Conservation (phyloP, 2,888 invertebrate genomes). For the Chrysina gloriosa region DNA sequence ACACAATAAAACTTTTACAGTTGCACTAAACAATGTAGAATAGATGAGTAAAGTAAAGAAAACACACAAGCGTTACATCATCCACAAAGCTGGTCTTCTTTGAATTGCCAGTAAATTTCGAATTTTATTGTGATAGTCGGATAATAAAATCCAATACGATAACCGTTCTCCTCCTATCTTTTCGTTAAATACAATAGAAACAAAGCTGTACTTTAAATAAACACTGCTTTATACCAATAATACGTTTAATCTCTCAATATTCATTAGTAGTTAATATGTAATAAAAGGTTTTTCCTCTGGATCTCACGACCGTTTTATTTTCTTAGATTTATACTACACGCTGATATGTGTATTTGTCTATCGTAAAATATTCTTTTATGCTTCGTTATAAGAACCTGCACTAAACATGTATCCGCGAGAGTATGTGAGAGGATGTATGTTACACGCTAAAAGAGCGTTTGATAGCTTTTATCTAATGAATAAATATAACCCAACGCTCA, state of each 20-base stretch:
- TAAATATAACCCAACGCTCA: slow-evolving; percentile 36
- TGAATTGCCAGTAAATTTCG: slow-evolving; percentile 35
- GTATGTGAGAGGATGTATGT: slow-evolving; percentile 5
- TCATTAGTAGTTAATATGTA: slow-evolving; percentile 32
- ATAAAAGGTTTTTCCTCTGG: slow-evolving; percentile 10
- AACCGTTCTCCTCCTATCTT: slow-evolving; percentile 16
- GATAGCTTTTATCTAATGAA: slow-evolving; percentile 35
- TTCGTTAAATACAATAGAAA: slow-evolving; percentile 31
- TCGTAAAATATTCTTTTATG: slow-evolving; percentile 23
- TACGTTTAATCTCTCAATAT: slow-evolving; percentile 24
- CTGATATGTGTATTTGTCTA: neutral
- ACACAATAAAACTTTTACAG: slow-evolving; percentile 37
- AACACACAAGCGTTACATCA: slow-evolving; percentile 36
- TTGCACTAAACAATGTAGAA: slow-evolving; percentile 32
- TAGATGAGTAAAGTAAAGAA: slow-evolving; percentile 31
- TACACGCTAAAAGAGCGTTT: slow-evolving; percentile 19
- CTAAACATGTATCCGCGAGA: neutral
- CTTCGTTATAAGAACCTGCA: slow-evolving; percentile 15
- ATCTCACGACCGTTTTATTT: neutral
- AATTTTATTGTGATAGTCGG: slow-evolving; percentile 36
- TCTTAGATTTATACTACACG: neutral
- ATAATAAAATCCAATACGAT: slow-evolving; percentile 35
- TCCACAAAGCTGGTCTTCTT: slow-evolving; percentile 32
- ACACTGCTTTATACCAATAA: slow-evolving; percentile 20
- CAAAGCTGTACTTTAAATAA: slow-evolving; percentile 33